These are phyloP conservation scores for Orchestia grillus DNA, from an alignment of 1,140 invertebrate species.

Conservation along the genomic window DNA sequence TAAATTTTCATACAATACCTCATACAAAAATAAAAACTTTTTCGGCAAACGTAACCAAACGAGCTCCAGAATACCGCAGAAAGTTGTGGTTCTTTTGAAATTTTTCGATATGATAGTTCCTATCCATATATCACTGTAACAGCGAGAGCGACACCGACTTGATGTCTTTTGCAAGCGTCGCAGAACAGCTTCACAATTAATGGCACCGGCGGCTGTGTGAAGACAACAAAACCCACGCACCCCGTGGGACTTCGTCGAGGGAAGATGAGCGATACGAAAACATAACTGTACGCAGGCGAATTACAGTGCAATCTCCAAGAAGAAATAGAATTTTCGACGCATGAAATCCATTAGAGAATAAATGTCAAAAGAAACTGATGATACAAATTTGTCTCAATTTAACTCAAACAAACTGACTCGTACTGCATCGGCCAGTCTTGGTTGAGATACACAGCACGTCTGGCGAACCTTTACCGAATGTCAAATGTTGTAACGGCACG, in stretches of 20 bases:
- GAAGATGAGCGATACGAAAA: not conserved
- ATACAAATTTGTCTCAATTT: not conserved
- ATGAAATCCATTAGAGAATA: not conserved
- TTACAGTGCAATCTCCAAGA: not conserved
- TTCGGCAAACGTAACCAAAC: not conserved
- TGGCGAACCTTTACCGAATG: not conserved
- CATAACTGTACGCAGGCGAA: not conserved
- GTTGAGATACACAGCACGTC: not conserved
- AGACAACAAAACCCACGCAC: not conserved
- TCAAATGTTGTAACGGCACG: not conserved
- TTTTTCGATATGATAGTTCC: not conserved
- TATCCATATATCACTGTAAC: not conserved
- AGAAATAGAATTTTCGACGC: not conserved
- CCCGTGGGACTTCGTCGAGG: not conserved
- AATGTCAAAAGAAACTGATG: not conserved
- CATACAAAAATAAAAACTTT: not conserved
- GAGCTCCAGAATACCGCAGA: not conserved
- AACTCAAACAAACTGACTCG: not conserved
- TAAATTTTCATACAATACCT: too few species aligned
- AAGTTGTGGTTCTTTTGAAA: not conserved
- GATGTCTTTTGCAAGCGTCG: not conserved
- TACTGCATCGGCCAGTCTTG: not conserved
- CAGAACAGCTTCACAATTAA: not conserved
- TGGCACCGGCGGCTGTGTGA: not conserved
- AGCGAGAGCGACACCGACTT: not conserved